A percentile compares a stretch with the other conserved stretches of the same genome.
Conservation (phyloP, 1,140 invertebrate species). For the Drosophila varians region DNA sequence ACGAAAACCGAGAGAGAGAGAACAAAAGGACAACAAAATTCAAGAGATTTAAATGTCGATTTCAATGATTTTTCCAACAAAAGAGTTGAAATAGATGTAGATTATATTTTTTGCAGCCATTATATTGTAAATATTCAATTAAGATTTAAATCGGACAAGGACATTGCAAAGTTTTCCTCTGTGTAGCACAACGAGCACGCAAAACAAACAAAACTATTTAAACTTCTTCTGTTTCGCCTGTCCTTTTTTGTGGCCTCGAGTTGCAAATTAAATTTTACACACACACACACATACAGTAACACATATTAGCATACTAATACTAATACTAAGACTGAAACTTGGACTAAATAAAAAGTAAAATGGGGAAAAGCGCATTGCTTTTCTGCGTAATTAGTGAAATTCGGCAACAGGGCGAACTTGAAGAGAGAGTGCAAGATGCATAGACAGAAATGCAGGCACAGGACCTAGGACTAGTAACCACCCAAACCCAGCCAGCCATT, state of each 20-base stretch:
- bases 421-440: slow-evolving; percentile 50
- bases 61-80: background rate
- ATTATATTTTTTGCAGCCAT: background rate
- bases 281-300: slow-evolving; percentile 4
- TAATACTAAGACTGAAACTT: slow-evolving; percentile 1
- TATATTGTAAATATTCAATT: background rate
- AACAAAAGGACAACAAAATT: slow-evolving; percentile 7
- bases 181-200: slow-evolving; percentile 23
- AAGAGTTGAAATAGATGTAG: background rate
- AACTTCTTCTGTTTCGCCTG: slow-evolving; percentile 44
- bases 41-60: background rate
- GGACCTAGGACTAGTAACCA: no score
- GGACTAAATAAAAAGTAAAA: background rate
- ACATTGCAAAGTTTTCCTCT: slow-evolving; percentile 1
- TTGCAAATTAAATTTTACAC: slow-evolving; percentile 53
- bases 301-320: slow-evolving; percentile 7
- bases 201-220: slow-evolving; percentile 58
- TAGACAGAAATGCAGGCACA: slow-evolving; percentile 25
- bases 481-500: no score
- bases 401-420: slow-evolving; percentile 60
- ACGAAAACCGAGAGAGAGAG: background rate
- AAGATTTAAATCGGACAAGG: background rate
- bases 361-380: slow-evolving; percentile 43
- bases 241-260: slow-evolving; percentile 46
- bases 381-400: slow-evolving; percentile 78